phyloP scores from a whole-genome alignment of 2,888 invertebrate genomes.

The Sicus ferrugineus region DNA sequence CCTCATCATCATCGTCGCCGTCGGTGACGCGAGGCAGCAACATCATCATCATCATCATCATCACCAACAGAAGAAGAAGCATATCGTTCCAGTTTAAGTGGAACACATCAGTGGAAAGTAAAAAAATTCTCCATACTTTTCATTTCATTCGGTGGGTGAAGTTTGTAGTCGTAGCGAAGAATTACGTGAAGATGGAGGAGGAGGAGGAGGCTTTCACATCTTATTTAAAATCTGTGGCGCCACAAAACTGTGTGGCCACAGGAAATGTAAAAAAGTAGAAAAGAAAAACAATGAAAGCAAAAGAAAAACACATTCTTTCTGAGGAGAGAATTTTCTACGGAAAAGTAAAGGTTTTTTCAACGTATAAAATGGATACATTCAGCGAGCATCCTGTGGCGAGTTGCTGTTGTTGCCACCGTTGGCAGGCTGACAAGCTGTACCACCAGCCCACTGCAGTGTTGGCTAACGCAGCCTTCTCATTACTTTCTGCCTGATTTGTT shows the following conservation, averaged over 20 bases:
- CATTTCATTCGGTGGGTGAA: constrained; percentile 17
- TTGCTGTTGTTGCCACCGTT: too few species aligned
- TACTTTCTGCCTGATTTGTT: background rate
- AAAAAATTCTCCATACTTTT: constrained; percentile 12
- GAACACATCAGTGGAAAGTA: background rate
- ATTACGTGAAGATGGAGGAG: background rate
- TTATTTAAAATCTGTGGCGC: constrained; percentile 7
- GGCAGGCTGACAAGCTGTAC: background rate
- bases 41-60: background rate
- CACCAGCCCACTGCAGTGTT: background rate
- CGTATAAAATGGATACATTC: background rate
- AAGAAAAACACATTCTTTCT: background rate
- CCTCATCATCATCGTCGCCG: background rate
- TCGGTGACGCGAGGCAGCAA: background rate
- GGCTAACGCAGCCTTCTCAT: background rate
- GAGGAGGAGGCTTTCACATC: background rate
- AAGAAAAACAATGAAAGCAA: background rate
- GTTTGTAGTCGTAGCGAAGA: background rate
- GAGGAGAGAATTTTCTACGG: background rate
- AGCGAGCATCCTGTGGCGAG: background rate
- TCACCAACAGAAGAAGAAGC: background rate
- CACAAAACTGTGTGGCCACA: constrained; percentile 1
- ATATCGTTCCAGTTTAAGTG: background rate
- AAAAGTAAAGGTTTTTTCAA: background rate
- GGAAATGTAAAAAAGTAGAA: background rate